phyloP scores from a whole-genome alignment of 2,888 invertebrate genomes.

The Carabus problematicus region DNA sequence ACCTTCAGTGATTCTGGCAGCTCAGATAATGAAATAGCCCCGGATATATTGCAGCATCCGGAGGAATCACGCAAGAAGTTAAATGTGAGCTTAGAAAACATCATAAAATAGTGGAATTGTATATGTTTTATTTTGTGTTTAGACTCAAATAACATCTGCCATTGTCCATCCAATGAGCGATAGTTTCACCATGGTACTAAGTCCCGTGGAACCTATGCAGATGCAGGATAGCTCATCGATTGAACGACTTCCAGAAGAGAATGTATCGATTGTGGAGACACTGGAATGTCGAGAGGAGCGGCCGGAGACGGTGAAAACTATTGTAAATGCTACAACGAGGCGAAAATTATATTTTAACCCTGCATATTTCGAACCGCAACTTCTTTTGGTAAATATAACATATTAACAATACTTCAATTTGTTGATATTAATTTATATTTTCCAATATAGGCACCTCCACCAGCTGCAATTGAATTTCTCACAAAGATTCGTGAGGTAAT shows the following conservation, averaged over 20 bases:
- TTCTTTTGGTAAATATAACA: slow-evolving; percentile 72
- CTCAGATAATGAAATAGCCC: slow-evolving; percentile 70
- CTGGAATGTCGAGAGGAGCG: slow-evolving; percentile 71
- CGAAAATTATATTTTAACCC: slow-evolving; percentile 89
- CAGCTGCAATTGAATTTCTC: slow-evolving; percentile 88
- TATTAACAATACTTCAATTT: not conserved
- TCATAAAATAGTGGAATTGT: not conserved
- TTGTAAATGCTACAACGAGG: slow-evolving; percentile 72
- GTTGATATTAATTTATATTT: slow-evolving; percentile 49
- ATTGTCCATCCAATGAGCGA: slow-evolving; percentile 69
- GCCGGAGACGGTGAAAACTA: slow-evolving; percentile 69
- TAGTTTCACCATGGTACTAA: slow-evolving; percentile 52
- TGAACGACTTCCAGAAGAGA: slow-evolving; percentile 82
- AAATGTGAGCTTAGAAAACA: slow-evolving; percentile 52
- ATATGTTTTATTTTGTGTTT: slow-evolving; percentile 40
- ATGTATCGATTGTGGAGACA: slow-evolving; percentile 85
- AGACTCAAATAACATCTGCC: slow-evolving; percentile 72
- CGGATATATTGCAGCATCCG: slow-evolving; percentile 57
- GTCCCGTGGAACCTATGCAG: slow-evolving; percentile 50
- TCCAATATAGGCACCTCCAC: slow-evolving; percentile 83
- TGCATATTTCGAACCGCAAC: slow-evolving; percentile 88
- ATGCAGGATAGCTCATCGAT: slow-evolving; percentile 66
- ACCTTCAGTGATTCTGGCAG: slow-evolving; percentile 66
- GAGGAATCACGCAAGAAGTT: slow-evolving; percentile 52
- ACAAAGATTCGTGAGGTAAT: slow-evolving; percentile 90